These are phyloP conservation scores for Rhodeus uyekii DNA, from an alignment of 2,797 vertebrate species.

Conservation along the genomic window DNA sequence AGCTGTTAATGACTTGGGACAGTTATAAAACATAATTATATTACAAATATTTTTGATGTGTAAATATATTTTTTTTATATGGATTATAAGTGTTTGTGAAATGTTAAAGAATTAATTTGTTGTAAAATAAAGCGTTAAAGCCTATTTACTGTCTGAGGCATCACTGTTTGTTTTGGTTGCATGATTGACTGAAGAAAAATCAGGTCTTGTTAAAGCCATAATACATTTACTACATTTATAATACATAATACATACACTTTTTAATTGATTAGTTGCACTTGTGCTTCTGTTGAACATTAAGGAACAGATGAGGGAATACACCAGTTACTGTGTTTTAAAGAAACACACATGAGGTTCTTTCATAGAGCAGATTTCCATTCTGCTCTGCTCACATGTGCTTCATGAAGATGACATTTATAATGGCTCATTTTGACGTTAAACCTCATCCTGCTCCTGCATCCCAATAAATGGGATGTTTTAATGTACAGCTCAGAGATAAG, in stretches of 20 bases:
- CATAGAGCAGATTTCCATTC: too few relatives aligned
- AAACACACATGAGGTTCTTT: background rate
- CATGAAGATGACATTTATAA: background rate
- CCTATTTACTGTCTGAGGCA: conserved; percentile 32
- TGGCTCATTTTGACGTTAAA: background rate
- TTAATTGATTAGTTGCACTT: background rate
- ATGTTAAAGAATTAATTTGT: conserved; percentile 44
- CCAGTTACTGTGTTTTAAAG: background rate
- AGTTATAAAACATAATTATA: background rate
- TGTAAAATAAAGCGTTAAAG: conserved; percentile 60
- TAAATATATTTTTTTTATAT: conserved; percentile 40
- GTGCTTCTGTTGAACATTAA: conserved; percentile 22
- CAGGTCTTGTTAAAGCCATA: background rate
- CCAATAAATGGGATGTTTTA: too few relatives aligned
- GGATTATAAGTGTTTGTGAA: conserved; percentile 29
- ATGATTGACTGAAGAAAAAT: background rate
- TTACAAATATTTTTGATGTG: conserved; percentile 31
- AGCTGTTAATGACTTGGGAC: conserved; percentile 5
- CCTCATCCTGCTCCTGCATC: too few relatives aligned
- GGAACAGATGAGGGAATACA: conserved; percentile 39
- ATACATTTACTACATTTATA: too few relatives aligned
- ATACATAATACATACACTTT: background rate
- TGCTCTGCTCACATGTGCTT: background rate
- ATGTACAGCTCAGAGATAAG: too few relatives aligned
- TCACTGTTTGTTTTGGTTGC: background rate